Evolutionary conservation across 2,797 vertebrate species (phyloP), one percentile per base, ranked within the genome.

Genomic region (Lepilemur septentrionalis): DNA sequence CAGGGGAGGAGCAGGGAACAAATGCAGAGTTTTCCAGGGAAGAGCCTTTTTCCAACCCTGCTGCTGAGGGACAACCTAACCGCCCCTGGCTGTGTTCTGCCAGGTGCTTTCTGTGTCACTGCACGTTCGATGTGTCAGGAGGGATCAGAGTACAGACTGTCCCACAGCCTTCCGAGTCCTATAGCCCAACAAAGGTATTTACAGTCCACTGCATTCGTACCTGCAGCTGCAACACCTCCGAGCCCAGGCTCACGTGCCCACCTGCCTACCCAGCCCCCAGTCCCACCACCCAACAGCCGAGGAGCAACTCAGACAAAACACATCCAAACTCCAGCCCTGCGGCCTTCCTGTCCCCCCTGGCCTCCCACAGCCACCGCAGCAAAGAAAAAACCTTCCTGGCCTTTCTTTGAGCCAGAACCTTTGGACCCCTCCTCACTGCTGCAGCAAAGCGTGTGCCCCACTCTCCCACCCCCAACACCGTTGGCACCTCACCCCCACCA

Each of bases 31-130:
- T 65, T 5, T 28, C 67, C 25, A 55, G 43, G 70, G 38, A 86
- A 32, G 14, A 30, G 50, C 38, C 28, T 50, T 15, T 61, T 43
- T 43, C 52, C 35, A 8, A 41, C 0, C 7, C 35, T 22, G 1
- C 55, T 5, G 0, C n/a, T 3, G 2, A 57, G n/a, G 0, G 7
- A 43, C 38, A 14, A 20, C 3, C 18, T 18, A 8, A 6, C 15
- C 7, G 2, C 4, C 25, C 35, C 7, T 1, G 0, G 2, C 9
- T 2, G 5, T 0, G 41, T 13, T 7, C 38, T 0, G 0, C 4
- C 13, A 25, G 52, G 41, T 8, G 4, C 43, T 32, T 30, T 23
- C 35, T 1, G 10, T 13, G 20, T 18, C 55, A 9, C 1, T 5
- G 38, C 5, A 32, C 13, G 0, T 0, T 11, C 10, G 25, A 22